These are phyloP conservation scores for Eilema depressum DNA, from an alignment of 2,888 invertebrate species.

Conservation along the genomic window DNA sequence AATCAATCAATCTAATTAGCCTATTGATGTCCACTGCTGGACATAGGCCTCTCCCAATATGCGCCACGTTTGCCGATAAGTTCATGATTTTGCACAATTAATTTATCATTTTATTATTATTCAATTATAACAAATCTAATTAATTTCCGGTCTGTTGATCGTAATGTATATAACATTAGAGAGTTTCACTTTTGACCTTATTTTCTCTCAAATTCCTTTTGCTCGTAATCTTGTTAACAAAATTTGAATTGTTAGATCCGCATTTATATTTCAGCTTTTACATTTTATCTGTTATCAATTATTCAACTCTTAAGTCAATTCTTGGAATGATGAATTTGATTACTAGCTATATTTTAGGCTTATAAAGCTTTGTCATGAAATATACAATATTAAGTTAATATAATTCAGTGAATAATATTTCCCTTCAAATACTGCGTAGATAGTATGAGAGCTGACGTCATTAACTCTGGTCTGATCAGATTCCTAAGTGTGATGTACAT, in stretches of 20 bases:
- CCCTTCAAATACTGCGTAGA: not conserved
- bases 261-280: constrained; percentile 6
- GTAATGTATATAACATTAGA: constrained; percentile 10
- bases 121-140: not conserved
- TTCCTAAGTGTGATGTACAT: too few relatives aligned
- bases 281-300: not conserved
- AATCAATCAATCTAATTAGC: too few relatives aligned
- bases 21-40: too few relatives aligned
- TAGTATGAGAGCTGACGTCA: too few relatives aligned
- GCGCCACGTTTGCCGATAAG: too few relatives aligned
- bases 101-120: not conserved
- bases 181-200: constrained; percentile 4
- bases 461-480: too few relatives aligned
- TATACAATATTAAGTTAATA: not conserved
- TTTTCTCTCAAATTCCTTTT: constrained; percentile 7
- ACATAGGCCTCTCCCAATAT: too few relatives aligned
- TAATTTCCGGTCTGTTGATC: not conserved
- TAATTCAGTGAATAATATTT: not conserved
- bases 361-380: not conserved
- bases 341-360: not conserved
- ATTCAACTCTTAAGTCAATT: not conserved
- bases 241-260: constrained; percentile 23
- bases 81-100: not conserved
- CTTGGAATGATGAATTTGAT: constrained; percentile 1
- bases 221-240: constrained; percentile 19